A percentile compares a stretch with the other conserved stretches of the same genome.
Evolutionary conservation across 2,888 invertebrate genomes (phyloP).

Genomic region (Leptopilina syphax): DNA sequence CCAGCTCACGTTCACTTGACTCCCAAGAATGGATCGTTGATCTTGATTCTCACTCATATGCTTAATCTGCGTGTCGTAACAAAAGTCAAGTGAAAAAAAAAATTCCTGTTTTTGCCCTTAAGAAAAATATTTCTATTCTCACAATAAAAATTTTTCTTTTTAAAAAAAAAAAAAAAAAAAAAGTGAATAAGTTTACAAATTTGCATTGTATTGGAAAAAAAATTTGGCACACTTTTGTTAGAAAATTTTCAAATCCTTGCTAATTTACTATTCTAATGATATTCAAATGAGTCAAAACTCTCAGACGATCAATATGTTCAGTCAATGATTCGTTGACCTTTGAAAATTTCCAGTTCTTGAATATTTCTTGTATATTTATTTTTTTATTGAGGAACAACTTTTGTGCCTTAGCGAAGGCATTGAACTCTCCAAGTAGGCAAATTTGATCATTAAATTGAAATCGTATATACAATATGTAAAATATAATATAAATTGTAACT

Average conservation of each 20-base stretch:
- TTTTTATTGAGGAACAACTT: neutral
- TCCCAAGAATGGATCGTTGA: constrained; percentile 46
- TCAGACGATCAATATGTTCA: neutral
- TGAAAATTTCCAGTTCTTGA: constrained; percentile 11
- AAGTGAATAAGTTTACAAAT: neutral
- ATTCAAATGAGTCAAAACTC: constrained; percentile 8
- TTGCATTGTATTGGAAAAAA: neutral
- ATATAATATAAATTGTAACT: constrained; percentile 61
- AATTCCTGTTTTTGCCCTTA: neutral
- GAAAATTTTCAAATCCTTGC: neutral
- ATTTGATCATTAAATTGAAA: neutral
- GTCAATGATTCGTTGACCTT: neutral
- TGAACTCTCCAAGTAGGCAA: constrained; percentile 15
- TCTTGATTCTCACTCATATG: constrained; percentile 51
- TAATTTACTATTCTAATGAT: constrained; percentile 4
- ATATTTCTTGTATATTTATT: neutral
- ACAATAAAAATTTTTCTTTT: neutral
- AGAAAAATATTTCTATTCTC: neutral
- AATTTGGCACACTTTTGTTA: neutral
- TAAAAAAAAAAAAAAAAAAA: neutral
- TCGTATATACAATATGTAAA: neutral
- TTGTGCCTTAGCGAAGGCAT: neutral
- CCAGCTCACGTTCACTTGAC: constrained; percentile 5
- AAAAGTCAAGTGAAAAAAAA: neutral
- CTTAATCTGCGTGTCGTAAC: constrained; percentile 34